Base-by-base conservation (phyloP, 2,113 vertebrate species). In the Syrrhaptes paradoxus region DNA sequence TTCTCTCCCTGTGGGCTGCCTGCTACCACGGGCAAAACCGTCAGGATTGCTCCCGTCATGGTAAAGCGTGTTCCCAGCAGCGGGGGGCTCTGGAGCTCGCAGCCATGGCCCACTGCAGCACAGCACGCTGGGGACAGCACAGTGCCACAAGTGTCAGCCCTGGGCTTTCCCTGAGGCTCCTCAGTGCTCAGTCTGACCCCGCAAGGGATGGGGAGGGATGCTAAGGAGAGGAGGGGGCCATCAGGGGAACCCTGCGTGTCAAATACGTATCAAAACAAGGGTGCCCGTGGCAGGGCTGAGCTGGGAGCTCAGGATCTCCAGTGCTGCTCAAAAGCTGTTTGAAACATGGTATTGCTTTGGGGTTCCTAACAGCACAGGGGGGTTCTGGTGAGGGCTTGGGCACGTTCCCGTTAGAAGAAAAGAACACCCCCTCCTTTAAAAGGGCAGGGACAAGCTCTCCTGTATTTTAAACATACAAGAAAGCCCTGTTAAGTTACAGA, bases 1-100 rank as follows among this genome's bases (percentile, higher is more conserved):
- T 71, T 71, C 87, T 72, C 66, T 34, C 91, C 93, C 84, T 24
- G 77, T 31, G 72, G 89, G 85, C 85, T 86, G 88, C 79, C 82
- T 77, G 82, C 82, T 86, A 4, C 89, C 7, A 9, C 34, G 67
- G 79, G 93, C 79, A 81, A 94, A 81, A 85, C 48, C 7, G 61
- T 90, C 76, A 88, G 90, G 92, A 73, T 85, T 78, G 72, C 86
- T 85, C 70, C 83, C 12, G 36, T 45, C 83, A 67, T 5, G 24
- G 34, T 57, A 0, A n/a, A 22, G 17, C 4, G 38, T 26, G 70
- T 36, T 79, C 91, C 67, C 65, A 16, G 21, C 55, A 80, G 77
- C n/a, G 75, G 54, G 59, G 91, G 82, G 90, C 89, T 61, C 2
- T 20, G 0, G 7, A 61, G 77, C 94, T 68, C 29, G 0, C 18